Base-by-base conservation (phyloP, 1,140 invertebrate genomes). In the Phocides pigmalion region DNA sequence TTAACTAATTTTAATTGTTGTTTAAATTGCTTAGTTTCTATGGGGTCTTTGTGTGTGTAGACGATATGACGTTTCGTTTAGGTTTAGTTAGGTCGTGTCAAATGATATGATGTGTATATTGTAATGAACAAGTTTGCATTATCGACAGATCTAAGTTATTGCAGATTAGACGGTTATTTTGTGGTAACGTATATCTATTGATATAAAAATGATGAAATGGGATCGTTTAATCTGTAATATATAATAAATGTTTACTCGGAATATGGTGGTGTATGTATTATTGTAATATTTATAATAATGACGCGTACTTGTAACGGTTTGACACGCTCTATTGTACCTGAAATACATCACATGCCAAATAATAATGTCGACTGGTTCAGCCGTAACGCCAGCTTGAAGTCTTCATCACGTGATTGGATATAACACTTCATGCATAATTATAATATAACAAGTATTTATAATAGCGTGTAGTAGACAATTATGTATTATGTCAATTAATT, bases 1-100 rank as follows among this genome's bases (percentile, higher is more conserved):
- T 82, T 87, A 74, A 80, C 81, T 86, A 86, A 81, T 84, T 86
- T 84, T 82, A 81, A 89, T 89, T 84, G 84, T 89, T 90, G 82
- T 87, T 85, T 89, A 86, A 84, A 84, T 88, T 67, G 74, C 77
- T 81, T 86, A 90, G 76, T 76, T 76, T 59, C 70, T 76, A 68
- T 70, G 70, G 68, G 74, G 66, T 82, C 75, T 76, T 73, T 68
- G 72, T 78, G 74, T 82, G 77, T 74, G 76, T 82, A 66, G 68
- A 59, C 69, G 61, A 62, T 54, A 54, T 73, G 62, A 70, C 44
- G 46, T 66, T 68, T 64, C 72, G 67, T 74, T 49, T 78, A 78
- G 71, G 63, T 68, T 64, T 75, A 66, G 64, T 64, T 76, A 76
- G 74, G 65, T 47, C 69, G 74, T 74, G 74, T 72, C 71, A 74